These are phyloP conservation scores for Setophaga coronata DNA, from an alignment of 2,113 vertebrate species.

Conservation along the genomic window DNA sequence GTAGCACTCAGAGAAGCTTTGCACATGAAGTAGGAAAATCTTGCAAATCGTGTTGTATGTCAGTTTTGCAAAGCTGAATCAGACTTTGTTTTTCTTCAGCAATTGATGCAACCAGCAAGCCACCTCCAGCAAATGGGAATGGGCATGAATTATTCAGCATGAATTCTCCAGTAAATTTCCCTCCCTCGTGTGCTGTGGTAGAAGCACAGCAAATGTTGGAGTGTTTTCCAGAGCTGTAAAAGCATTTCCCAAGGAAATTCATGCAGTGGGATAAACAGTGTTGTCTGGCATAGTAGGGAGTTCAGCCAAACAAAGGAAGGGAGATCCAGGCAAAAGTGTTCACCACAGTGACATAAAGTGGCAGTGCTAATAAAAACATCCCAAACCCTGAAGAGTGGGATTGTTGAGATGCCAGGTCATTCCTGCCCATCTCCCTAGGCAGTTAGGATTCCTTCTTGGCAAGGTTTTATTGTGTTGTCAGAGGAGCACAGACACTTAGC, in stretches of 20 bases:
- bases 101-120: background rate
- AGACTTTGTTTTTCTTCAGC: background rate
- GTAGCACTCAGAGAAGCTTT: background rate
- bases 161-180: background rate
- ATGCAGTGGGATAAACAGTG: background rate
- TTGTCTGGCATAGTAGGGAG: background rate
- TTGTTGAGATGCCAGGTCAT: background rate
- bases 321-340: background rate
- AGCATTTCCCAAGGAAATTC: background rate
- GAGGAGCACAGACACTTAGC: background rate
- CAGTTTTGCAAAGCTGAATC: background rate
- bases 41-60: rapidly evolving
- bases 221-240: constrained; percentile 14
- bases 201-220: background rate
- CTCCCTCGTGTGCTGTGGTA: background rate
- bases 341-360: background rate
- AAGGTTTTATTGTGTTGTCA: background rate
- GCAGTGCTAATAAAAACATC: background rate
- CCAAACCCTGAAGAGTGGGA: background rate
- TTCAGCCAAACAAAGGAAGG: background rate
- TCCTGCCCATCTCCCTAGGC: background rate
- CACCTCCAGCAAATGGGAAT: background rate
- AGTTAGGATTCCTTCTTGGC: background rate
- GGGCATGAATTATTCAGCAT: constrained; percentile 26
- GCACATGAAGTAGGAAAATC: background rate